Evolutionary conservation across 1,140 invertebrate genomes (phyloP).

Genomic region (Matsumurasca onukii): DNA sequence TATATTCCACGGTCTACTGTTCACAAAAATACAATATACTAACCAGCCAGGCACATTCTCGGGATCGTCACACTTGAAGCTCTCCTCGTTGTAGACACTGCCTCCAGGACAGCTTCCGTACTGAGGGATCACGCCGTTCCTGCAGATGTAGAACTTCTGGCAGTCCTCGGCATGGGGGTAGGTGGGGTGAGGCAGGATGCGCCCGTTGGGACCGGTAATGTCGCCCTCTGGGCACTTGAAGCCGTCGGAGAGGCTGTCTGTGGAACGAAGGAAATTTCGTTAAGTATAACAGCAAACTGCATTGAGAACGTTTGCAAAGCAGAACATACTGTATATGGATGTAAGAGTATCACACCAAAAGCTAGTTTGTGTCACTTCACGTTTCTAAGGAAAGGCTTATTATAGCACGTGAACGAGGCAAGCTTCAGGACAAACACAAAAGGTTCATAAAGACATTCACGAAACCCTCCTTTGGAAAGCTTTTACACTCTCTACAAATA

Average conservation of each 20-base stretch:
- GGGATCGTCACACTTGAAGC: conserved; percentile 77
- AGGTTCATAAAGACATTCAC: no score
- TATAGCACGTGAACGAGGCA: no score
- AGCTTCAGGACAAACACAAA: no score
- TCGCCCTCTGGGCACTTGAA: conserved; percentile 76
- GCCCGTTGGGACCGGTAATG: conserved; percentile 64
- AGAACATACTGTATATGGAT: not conserved
- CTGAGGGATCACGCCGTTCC: conserved; percentile 74
- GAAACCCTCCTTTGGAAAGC: no score
- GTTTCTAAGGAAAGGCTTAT: no score
- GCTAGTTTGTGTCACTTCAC: no score
- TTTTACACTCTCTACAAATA: no score
- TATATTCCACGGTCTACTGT: no score
- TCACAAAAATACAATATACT: conserved; percentile 42
- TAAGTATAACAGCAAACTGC: no score
- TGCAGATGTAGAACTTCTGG: conserved; percentile 82
- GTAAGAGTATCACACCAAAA: no score
- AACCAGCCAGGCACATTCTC: conserved; percentile 81
- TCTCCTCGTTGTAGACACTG: conserved; percentile 79
- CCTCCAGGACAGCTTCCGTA: conserved; percentile 72
- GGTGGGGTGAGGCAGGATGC: conserved; percentile 72
- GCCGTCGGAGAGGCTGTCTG: conserved; percentile 68
- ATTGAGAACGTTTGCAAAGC: conserved; percentile 10
- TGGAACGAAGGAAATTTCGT: conserved; percentile 16
- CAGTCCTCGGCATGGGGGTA: conserved; percentile 82